phyloP scores from a whole-genome alignment of 2,797 vertebrate genomes.

The Propithecus deckenii region DNA sequence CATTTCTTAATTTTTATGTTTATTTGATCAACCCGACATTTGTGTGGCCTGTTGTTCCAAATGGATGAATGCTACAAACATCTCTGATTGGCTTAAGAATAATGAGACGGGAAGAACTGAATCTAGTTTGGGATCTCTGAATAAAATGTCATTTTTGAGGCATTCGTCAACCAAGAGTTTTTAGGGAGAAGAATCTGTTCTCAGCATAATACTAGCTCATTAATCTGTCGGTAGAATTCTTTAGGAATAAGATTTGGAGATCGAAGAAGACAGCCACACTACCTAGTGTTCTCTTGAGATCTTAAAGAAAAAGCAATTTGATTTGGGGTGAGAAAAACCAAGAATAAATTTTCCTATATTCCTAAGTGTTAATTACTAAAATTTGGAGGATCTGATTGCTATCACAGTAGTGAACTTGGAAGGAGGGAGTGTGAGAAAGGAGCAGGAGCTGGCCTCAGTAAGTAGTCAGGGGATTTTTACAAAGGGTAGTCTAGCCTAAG shows the following conservation, averaged over 20 bases:
- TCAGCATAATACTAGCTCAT: neutral
- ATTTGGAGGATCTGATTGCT: neutral
- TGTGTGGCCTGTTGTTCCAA: neutral
- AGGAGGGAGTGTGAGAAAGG: neutral
- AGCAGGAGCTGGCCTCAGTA: neutral
- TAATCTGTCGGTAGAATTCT: neutral
- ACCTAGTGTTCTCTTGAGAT: neutral
- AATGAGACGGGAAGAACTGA: neutral
- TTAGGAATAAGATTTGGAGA: neutral
- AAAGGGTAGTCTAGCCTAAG: neutral
- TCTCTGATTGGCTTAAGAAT: neutral
- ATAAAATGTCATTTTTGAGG: neutral
- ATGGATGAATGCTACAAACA: neutral
- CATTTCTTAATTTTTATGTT: slow-evolving; percentile 16
- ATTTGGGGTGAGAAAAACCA: neutral
- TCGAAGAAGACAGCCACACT: neutral
- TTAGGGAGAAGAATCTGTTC: neutral
- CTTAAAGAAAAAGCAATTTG: neutral
- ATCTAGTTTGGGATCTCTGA: neutral
- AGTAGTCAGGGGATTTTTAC: neutral
- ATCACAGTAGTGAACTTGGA: neutral
- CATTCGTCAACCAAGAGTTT: neutral
- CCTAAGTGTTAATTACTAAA: neutral
- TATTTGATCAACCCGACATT: neutral
- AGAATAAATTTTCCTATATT: neutral